phyloP scores from a whole-genome alignment of 2,888 invertebrate species.

The Ornithoptera alexandrae region DNA sequence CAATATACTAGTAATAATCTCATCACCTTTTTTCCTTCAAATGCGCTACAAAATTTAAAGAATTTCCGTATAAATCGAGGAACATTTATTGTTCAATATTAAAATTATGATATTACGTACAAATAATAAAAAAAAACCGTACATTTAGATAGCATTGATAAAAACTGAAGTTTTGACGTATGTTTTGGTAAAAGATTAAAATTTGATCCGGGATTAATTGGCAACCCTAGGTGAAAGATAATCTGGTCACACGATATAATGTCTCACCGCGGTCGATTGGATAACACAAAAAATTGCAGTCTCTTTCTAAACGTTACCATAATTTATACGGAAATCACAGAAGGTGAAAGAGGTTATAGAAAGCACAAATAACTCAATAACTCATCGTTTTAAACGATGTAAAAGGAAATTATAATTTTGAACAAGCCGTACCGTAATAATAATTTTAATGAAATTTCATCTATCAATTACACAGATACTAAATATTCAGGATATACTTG shows the following conservation, averaged over 20 bases:
- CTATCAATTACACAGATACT: too few relatives aligned
- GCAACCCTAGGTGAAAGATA: constrained; percentile 29
- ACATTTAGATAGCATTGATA: too few relatives aligned
- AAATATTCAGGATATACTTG: too few relatives aligned
- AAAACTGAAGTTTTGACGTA: too few relatives aligned
- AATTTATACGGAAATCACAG: not conserved
- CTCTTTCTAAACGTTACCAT: not conserved
- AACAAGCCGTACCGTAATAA: too few relatives aligned
- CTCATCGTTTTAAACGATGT: not conserved
- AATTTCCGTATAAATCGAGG: not conserved
- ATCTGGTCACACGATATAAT: constrained; percentile 38
- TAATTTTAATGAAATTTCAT: too few relatives aligned
- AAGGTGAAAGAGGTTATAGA: not conserved
- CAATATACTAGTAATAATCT: not conserved
- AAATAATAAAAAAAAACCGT: too few relatives aligned
- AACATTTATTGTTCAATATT: not conserved
- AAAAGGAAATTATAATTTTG: not conserved
- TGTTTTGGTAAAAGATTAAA: not conserved
- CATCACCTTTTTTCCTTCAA: not conserved
- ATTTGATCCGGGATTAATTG: not conserved
- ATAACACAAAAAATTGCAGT: constrained; percentile 28
- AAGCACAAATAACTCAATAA: not conserved
- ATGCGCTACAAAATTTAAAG: too few relatives aligned
- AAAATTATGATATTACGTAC: not conserved
- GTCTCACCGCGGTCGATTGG: constrained; percentile 34